Evolutionary conservation across 2,888 invertebrate species (phyloP), one percentile per base, ranked within the genome.

Genomic region (Melanchra persicariae): DNA sequence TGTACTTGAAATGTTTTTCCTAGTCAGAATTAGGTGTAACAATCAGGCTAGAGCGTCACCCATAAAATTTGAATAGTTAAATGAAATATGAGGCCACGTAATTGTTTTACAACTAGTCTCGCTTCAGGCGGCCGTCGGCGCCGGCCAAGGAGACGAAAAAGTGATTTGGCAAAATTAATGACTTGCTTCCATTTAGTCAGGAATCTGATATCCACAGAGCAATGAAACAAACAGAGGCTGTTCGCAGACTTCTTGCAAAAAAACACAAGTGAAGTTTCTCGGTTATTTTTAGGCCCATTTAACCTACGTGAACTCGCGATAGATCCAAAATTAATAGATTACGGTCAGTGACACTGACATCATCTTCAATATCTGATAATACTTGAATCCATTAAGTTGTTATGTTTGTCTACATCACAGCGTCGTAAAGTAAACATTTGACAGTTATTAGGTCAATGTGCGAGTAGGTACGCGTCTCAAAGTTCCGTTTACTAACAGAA

Each of bases 151-250:
- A 90, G 90, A 89, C 89, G 85, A 88, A 91, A 92, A 88, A 90
- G 90, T 92, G 89, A 92, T 93, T 92, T 92, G 84, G 89, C 89
- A 85, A 89, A 93, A 91, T 92, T 92, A 91, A 92, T 88, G 90
- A 87, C 87, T 85, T 58, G 76, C 79, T 75, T 89, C 89, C 86
- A 91, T 91, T 90, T 89, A 87, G 83, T 72, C 68, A 75, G 82
- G 90, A 90, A 90, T 91, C 83, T 84, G 80, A 87, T 83, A 81
- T 80, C 62, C 61, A 80, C 78, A 88, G 86, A 85, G 58, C 24
- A 70, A 58, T 34, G 49, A 74, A 75, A 54, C 19, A 12, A 7
- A 55, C 37, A 85, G 84, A 85, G 64, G 45, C n/a, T 51, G 12
- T 57, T 37, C 10, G 49, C 24, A 34, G 19, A 47, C 9, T 54